These are phyloP conservation scores for Euphydryas editha DNA, from an alignment of 2,888 invertebrate genomes.

Conservation along the genomic window DNA sequence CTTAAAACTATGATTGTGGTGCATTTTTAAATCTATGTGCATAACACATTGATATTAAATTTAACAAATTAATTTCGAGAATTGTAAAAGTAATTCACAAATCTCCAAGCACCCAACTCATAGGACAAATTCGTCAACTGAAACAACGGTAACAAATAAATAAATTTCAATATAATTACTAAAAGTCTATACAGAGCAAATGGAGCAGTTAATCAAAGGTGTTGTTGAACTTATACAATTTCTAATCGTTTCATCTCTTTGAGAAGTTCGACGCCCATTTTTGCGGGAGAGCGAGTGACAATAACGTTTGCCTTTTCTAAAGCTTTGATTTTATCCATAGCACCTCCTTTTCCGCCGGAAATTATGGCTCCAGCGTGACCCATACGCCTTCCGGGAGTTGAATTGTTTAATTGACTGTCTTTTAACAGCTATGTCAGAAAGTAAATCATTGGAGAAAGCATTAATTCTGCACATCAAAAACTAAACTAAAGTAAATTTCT, in stretches of 20 bases:
- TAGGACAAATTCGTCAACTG: slow-evolving; percentile 14
- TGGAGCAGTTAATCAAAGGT: slow-evolving; percentile 51
- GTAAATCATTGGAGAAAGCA: no score
- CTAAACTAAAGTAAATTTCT: no score
- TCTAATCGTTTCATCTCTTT: slow-evolving; percentile 95
- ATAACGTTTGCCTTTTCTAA: slow-evolving; percentile 96
- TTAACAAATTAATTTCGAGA: slow-evolving; percentile 1
- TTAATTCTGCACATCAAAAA: no score
- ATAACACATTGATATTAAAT: slow-evolving; percentile 34
- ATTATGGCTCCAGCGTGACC: slow-evolving; percentile 99
- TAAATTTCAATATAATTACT: slow-evolving; percentile 69
- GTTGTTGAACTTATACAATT: slow-evolving; percentile 72
- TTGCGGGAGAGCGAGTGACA: slow-evolving; percentile 97
- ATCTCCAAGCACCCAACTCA: slow-evolving; percentile 36
- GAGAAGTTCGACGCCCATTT: slow-evolving; percentile 95
- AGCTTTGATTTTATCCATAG: slow-evolving; percentile 98
- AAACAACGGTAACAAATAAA: slow-evolving; percentile 64
- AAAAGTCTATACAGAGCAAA: slow-evolving; percentile 67
- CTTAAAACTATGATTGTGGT: slow-evolving; percentile 51
- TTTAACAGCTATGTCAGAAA: no score
- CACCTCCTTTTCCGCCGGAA: slow-evolving; percentile 99
- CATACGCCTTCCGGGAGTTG: slow-evolving; percentile 99
- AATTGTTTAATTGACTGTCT: no score
- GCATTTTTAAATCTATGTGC: slow-evolving; percentile 57
- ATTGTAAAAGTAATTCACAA: slow-evolving; percentile 42